Evolutionary conservation across 2,113 vertebrate species (phyloP), one percentile per base, ranked within the genome.

Genomic region (Gorsachius goisagi): DNA sequence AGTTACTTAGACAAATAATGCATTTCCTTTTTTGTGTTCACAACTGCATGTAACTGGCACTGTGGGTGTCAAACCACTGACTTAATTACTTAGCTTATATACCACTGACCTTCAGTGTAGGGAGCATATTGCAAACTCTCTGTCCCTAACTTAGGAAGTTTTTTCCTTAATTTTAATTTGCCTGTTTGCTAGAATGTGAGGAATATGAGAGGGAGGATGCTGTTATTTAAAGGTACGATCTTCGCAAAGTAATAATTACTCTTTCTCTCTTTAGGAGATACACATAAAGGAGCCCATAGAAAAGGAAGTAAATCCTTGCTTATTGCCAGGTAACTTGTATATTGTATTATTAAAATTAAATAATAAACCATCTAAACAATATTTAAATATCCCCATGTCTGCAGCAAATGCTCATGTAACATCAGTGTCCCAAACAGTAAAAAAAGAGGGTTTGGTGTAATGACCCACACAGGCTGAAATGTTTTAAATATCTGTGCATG

Each of bases 321-420:
- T 99, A 88, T 92, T 99, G 88, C 98, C 98, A 98, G 99, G 99
- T 99, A 98, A 97, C 49, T 6, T 79, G 6, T 47, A 22, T 87
- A 49, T 37, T 39, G 39, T 56, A 53, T 88, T 68, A 17, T 60
- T 74, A 37, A 50, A 20, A 52, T 56, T 83, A 89, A 74, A 86
- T 69, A 64, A 71, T 49, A 83, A 60, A 9, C 95, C 10, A 82
- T 72, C 35, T 71, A 74, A 50, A 23, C 32, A 28, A 13, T 72
- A 49, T 22, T 87, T 66, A 88, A 77, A 45, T 86, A 55, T 69
- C 74, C 41, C 30, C 12, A 6, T 87, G 45, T 95, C 41, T 95
- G 72, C n/a, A 74, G 21, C 26, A 81, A 68, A 52, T 20, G 24
- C 19, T 63, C 6, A 37, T 39, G 11, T 83, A 32, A 52, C 19